These are phyloP conservation scores for Macropus fuliginosus DNA, from an alignment of 2,797 vertebrate species.

Conservation along the genomic window DNA sequence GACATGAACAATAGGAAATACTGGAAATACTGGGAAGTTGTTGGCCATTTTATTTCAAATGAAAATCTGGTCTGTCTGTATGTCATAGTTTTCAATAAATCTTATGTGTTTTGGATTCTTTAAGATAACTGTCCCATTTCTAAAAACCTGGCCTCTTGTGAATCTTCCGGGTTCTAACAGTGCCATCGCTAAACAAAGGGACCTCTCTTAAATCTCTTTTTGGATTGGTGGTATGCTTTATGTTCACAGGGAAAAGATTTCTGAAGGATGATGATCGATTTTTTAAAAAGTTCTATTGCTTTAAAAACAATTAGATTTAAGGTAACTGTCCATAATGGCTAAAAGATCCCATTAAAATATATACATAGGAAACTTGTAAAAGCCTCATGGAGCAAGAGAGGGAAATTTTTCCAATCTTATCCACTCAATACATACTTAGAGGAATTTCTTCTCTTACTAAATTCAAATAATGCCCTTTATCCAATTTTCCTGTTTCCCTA, in stretches of 20 bases:
- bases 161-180: conserved; percentile 34
- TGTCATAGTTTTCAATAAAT: conserved; percentile 86
- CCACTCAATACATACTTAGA: background rate
- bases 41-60: conserved; percentile 79
- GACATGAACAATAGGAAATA: conserved; percentile 52
- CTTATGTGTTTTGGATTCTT: conserved; percentile 81
- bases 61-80: conserved; percentile 83
- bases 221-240: conserved; percentile 35
- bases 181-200: background rate
- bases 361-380: background rate
- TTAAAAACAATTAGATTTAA: background rate
- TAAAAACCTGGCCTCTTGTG: conserved; percentile 23
- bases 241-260: conserved; percentile 20
- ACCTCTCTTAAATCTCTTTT: conserved; percentile 35
- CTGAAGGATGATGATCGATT: background rate
- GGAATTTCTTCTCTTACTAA: background rate
- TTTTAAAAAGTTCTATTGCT: conserved; percentile 24
- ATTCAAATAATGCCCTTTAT: background rate
- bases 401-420: background rate
- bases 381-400: background rate
- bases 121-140: conserved; percentile 51
- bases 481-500: background rate
- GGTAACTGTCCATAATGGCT: background rate
- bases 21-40: conserved; percentile 64
- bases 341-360: background rate